Conservation (phyloP, 23 tunicate species). For the Oikopleura albicans region DNA sequence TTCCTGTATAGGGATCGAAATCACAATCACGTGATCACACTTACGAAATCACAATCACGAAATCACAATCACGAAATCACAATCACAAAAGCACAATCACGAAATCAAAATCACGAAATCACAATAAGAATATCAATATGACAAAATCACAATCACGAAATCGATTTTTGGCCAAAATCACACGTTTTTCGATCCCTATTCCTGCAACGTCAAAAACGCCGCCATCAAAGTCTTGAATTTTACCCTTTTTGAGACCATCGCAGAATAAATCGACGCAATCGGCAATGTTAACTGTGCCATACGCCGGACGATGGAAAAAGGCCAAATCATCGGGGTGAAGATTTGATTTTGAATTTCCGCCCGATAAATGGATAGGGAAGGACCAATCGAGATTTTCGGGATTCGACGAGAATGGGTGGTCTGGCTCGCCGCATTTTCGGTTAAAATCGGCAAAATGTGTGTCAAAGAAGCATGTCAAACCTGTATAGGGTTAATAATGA, state of each 20-base stretch:
- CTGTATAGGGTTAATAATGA: too few species aligned
- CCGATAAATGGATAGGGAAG: background rate
- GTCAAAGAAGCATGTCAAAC: background rate
- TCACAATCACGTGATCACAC: too few species aligned
- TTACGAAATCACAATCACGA: too few species aligned
- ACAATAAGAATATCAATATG: too few species aligned
- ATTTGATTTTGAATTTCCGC: background rate
- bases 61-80: too few species aligned
- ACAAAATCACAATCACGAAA: too few species aligned
- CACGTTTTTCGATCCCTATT: too few species aligned
- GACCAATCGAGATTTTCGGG: background rate
- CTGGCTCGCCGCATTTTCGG: background rate
- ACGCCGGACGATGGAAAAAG: background rate
- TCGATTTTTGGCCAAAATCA: too few species aligned
- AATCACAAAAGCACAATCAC: too few species aligned
- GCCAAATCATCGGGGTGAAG: background rate
- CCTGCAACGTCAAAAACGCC: constrained; percentile 15
- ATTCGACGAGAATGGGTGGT: background rate
- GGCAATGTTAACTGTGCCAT: background rate
- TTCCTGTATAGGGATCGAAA: too few species aligned
- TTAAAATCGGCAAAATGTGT: background rate
- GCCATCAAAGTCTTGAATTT: background rate
- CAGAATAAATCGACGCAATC: background rate
- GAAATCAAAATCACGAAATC: too few species aligned
- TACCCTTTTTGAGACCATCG: background rate